Conservation (phyloP, 1,140 invertebrate genomes). For the Pinna nobilis region DNA sequence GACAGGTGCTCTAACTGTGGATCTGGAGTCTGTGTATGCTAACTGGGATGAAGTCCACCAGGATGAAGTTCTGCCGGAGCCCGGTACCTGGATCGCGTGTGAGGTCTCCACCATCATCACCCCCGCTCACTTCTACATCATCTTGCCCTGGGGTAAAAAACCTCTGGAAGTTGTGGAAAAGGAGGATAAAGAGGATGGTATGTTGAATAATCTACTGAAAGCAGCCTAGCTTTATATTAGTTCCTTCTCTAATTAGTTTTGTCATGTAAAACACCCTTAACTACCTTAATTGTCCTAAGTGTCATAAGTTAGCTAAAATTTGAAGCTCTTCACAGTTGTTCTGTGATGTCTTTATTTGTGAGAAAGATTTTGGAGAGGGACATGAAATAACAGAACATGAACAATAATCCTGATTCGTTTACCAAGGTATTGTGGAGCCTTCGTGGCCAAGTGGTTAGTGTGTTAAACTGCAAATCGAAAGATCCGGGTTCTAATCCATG, state of each 20-base stretch:
- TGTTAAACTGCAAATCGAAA: no score
- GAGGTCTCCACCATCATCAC: constrained; percentile 56
- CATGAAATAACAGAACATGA: no score
- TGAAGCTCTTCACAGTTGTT: no score
- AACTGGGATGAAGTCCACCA: constrained; percentile 43
- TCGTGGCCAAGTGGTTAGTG: no score
- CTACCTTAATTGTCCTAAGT: no score
- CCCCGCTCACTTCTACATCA: constrained; percentile 61
- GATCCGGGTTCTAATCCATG: no score
- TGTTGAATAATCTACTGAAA: neutral
- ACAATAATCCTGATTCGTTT: no score
- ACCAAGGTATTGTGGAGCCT: no score
- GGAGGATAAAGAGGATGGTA: constrained; percentile 30
- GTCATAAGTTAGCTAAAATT: no score
- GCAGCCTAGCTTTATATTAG: neutral
- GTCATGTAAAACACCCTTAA: no score
- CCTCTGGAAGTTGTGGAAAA: constrained; percentile 48
- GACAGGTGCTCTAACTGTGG: constrained; percentile 50
- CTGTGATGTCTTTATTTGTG: no score
- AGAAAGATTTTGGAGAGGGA: no score
- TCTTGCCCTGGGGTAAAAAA: constrained; percentile 56
- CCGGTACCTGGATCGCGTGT: constrained; percentile 56
- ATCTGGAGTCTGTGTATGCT: constrained; percentile 46
- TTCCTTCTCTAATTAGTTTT: neutral
- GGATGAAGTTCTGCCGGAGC: constrained; percentile 48